Percentiles rank a stretch among this genome's conserved stretches.
Evolutionary conservation across 2,113 vertebrate species (phyloP).

Genomic region (Alethe castanea): DNA sequence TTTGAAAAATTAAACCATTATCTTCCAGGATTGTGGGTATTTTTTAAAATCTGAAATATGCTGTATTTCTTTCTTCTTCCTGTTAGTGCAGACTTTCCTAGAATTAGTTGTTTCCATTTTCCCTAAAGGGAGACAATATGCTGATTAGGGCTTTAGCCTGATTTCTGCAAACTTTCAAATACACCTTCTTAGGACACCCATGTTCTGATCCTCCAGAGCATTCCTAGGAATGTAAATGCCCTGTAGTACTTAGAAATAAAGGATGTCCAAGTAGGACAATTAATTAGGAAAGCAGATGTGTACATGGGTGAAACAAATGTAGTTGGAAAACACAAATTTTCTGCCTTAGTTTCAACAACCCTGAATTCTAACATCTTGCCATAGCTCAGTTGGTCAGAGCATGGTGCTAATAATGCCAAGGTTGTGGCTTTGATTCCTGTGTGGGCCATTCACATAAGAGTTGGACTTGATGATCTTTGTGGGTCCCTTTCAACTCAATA

Average conservation of each 20-base stretch:
- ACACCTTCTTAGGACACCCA: rapidly evolving
- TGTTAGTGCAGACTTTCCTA: not conserved
- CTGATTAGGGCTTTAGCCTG: not conserved
- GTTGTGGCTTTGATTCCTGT: not conserved
- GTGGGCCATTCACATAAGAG: not conserved
- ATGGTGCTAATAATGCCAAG: not conserved
- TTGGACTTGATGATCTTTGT: not conserved
- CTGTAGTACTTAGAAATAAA: not conserved
- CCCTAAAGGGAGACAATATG: not conserved
- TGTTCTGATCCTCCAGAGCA: not conserved
- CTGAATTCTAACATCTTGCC: not conserved
- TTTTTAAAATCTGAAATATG: not conserved
- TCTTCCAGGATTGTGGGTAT: not conserved
- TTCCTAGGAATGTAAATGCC: not conserved
- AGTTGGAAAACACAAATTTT: not conserved
- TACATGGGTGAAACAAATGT: not conserved
- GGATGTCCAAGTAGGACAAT: not conserved
- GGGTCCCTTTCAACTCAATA: not conserved
- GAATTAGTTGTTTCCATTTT: not conserved
- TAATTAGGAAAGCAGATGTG: not conserved
- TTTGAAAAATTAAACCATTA: not conserved
- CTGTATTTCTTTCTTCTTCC: not conserved
- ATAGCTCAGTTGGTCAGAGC: not conserved
- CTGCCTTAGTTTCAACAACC: not conserved
- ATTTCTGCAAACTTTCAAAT: not conserved